Percentiles rank a stretch among this genome's conserved stretches.
These are phyloP conservation scores for Nomada flava DNA, from an alignment of 2,888 invertebrate genomes.

Conservation along the genomic window DNA sequence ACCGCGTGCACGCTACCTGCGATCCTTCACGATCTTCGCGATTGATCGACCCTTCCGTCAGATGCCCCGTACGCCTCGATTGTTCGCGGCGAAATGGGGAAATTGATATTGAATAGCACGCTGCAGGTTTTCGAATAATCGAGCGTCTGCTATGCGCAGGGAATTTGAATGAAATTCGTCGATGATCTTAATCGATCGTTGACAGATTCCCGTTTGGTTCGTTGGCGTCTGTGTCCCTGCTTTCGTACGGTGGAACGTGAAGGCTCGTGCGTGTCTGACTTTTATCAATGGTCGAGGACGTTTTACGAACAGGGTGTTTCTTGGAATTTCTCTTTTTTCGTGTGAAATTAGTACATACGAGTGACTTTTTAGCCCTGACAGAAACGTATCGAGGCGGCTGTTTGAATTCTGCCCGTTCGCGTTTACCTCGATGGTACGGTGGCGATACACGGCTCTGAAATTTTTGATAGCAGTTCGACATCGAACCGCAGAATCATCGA, in stretches of 20 bases:
- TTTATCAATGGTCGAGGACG: too few relatives aligned
- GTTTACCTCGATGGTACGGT: not conserved
- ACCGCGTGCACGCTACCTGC: slow-evolving; percentile 44
- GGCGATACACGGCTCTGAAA: not conserved
- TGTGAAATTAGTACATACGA: too few relatives aligned
- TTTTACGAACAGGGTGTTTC: too few relatives aligned
- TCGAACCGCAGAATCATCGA: slow-evolving; percentile 69
- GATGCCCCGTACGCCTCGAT: slow-evolving; percentile 34
- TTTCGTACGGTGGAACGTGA: too few relatives aligned
- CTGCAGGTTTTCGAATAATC: not conserved
- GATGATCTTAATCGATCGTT: slow-evolving; percentile 9
- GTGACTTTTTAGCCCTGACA: too few relatives aligned
- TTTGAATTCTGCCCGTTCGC: not conserved
- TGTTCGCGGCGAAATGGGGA: slow-evolving; percentile 20
- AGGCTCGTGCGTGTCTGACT: too few relatives aligned
- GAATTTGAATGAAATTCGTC: slow-evolving; percentile 9
- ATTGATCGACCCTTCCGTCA: slow-evolving; percentile 60
- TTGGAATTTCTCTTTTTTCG: too few relatives aligned
- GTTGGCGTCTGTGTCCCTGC: not conserved
- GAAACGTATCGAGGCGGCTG: not conserved
- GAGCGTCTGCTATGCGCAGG: not conserved
- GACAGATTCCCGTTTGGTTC: not conserved
- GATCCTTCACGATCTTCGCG: slow-evolving; percentile 65
- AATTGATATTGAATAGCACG: not conserved
- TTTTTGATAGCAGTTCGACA: slow-evolving; percentile 1